A percentile compares a stretch with the other conserved stretches of the same genome.
Conservation (phyloP, 1,140 invertebrate genomes). For the Drosophila lacteicornis region DNA sequence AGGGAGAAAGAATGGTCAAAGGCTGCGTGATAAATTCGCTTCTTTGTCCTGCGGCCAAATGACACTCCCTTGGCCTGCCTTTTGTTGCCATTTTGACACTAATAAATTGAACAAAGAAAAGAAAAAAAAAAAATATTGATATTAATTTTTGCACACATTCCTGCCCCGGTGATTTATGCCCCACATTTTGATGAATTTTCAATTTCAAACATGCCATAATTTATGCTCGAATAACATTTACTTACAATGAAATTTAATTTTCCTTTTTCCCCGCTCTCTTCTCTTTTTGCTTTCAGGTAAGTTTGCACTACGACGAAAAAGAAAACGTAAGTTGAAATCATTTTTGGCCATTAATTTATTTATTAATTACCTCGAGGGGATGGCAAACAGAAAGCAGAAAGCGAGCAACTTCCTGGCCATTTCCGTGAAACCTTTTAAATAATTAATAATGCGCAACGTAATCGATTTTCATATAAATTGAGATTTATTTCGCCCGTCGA, state of each 20-base stretch:
- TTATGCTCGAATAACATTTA: conserved; percentile 22
- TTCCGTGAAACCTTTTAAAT: conserved; percentile 70
- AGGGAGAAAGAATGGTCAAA: conserved; percentile 7
- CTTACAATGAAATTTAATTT: conserved; percentile 32
- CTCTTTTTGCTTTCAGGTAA: conserved; percentile 73
- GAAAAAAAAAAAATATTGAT: conserved; percentile 37
- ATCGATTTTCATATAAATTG: conserved; percentile 84
- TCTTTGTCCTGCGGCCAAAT: conserved; percentile 18
- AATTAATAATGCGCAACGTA: conserved; percentile 71
- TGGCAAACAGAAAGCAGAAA: conserved; percentile 5
- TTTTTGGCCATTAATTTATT: conserved; percentile 54
- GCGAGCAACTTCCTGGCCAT: conserved; percentile 49
- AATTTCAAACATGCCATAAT: conserved; percentile 37
- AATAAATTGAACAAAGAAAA: conserved; percentile 66
- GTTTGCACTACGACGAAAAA: conserved; percentile 79
- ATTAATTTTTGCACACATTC: conserved; percentile 63
- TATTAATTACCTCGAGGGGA: conserved; percentile 51
- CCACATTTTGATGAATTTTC: conserved; percentile 50
- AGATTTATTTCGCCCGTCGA: conserved; percentile 68
- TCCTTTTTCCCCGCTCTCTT: conserved; percentile 23
- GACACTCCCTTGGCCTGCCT: conserved; percentile 16
- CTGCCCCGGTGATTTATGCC: conserved; percentile 61
- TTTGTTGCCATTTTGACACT: conserved; percentile 58
- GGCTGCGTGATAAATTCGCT: conserved; percentile 51
- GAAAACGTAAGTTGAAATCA: conserved; percentile 77